phyloP scores from a whole-genome alignment of 1,140 invertebrate species.

The Hypsibius dujardini region DNA sequence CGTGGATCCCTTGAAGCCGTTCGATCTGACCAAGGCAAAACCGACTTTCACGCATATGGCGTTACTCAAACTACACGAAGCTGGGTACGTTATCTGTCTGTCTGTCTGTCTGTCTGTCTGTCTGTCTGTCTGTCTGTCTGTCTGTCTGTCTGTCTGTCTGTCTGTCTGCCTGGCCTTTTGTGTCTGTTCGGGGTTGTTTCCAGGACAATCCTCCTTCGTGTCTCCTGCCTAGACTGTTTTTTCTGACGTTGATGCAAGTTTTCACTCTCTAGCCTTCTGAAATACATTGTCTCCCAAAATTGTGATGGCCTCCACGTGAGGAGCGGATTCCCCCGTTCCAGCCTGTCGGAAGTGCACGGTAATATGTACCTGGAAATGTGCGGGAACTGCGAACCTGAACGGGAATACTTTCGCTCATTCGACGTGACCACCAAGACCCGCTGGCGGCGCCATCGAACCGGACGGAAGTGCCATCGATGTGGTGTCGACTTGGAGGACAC shows the following conservation, averaged over 20 bases:
- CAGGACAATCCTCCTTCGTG: too few species aligned
- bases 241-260: too few species aligned
- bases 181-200: too few species aligned
- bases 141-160: too few species aligned
- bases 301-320: conserved; percentile 80
- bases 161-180: too few species aligned
- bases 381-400: conserved; percentile 53
- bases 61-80: conserved; percentile 43
- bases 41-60: conserved; percentile 88
- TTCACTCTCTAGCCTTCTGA: background rate
- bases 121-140: too few species aligned
- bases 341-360: conserved; percentile 67
- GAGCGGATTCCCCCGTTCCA: conserved; percentile 60
- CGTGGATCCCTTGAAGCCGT: conserved; percentile 39
- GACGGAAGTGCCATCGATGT: conserved; percentile 62
- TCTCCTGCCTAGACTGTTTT: too few species aligned
- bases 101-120: too few species aligned
- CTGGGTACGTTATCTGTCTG: conserved; percentile 31
- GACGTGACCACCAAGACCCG: conserved; percentile 83
- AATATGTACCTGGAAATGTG: conserved; percentile 69
- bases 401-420: conserved; percentile 68
- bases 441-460: conserved; percentile 67
- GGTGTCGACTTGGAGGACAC: conserved; percentile 47
- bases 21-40: conserved; percentile 65
- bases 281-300: conserved; percentile 77